These are phyloP conservation scores for Spheniscus mendiculus DNA, from an alignment of 2,113 vertebrate species.

Conservation along the genomic window DNA sequence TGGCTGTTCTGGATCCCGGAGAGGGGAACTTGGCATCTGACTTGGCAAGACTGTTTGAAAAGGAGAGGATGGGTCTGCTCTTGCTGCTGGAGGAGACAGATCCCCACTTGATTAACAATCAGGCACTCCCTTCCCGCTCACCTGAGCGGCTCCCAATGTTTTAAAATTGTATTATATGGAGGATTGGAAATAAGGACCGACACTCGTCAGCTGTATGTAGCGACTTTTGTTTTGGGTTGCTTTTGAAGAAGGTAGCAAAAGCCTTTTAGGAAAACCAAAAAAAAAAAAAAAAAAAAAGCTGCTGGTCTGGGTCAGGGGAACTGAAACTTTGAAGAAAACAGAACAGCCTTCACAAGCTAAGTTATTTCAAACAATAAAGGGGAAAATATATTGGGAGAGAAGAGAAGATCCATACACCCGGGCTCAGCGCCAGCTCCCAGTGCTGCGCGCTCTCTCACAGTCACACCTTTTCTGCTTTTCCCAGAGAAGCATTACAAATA, in stretches of 20 bases:
- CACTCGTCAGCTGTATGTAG: no score
- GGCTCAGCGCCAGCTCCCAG: background rate
- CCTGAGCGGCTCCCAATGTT: background rate
- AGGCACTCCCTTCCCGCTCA: background rate
- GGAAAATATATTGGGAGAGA: background rate
- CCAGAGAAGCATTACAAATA: background rate
- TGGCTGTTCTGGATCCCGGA: background rate
- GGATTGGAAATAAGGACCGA: no score
- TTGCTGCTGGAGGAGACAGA: background rate
- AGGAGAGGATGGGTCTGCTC: background rate
- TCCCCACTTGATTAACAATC: background rate
- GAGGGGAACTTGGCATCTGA: background rate
- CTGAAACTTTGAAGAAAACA: background rate
- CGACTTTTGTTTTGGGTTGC: no score
- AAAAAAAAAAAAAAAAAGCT: background rate
- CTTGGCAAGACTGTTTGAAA: background rate
- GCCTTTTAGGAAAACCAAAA: no score
- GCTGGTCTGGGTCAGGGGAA: background rate
- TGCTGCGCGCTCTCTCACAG: fast-evolving
- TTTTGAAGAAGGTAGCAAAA: no score
- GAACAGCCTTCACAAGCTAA: background rate
- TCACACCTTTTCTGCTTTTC: background rate
- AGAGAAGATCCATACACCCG: background rate
- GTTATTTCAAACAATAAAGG: conserved; percentile 4
- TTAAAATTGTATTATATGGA: no score